Evolutionary conservation across 1,140 invertebrate species (phyloP).

Genomic region (Trichonephila clavipes): DNA sequence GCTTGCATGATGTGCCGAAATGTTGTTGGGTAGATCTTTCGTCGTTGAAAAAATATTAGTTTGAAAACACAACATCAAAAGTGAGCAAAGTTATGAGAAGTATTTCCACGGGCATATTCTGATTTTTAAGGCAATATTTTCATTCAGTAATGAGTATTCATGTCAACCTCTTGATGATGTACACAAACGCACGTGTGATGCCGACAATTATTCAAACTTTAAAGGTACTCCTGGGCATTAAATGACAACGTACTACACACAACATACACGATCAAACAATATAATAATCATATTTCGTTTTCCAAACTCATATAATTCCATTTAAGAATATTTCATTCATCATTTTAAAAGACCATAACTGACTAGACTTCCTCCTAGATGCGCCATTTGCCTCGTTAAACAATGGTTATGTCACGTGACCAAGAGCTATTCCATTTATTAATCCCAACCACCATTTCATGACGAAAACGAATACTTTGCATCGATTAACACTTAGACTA

Average conservation of each 20-base stretch:
- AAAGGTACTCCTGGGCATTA: neutral
- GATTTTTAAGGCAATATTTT: neutral
- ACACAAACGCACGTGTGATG: conserved; percentile 75
- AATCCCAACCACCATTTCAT: conserved; percentile 20
- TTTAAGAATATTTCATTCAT: conserved; percentile 72
- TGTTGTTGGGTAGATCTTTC: neutral
- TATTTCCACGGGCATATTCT: neutral
- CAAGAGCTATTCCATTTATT: conserved; percentile 55
- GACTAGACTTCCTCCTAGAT: conserved; percentile 50
- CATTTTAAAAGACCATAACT: conserved; percentile 50
- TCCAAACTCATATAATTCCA: neutral
- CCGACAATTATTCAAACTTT: conserved; percentile 65
- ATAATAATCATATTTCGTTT: neutral
- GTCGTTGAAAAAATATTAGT: neutral
- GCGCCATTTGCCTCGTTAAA: conserved; percentile 76
- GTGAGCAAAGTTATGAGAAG: neutral
- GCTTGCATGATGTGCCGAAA: neutral
- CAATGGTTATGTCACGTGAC: conserved; percentile 75
- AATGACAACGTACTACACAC: neutral
- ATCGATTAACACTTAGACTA: neutral
- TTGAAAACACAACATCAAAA: neutral
- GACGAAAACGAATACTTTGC: neutral
- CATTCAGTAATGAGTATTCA: conserved; percentile 3
- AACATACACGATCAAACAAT: conserved; percentile 13
- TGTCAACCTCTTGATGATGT: conserved; percentile 49